Conservation (phyloP, 2,888 invertebrate genomes). For the Phragmatobia fuliginosa region DNA sequence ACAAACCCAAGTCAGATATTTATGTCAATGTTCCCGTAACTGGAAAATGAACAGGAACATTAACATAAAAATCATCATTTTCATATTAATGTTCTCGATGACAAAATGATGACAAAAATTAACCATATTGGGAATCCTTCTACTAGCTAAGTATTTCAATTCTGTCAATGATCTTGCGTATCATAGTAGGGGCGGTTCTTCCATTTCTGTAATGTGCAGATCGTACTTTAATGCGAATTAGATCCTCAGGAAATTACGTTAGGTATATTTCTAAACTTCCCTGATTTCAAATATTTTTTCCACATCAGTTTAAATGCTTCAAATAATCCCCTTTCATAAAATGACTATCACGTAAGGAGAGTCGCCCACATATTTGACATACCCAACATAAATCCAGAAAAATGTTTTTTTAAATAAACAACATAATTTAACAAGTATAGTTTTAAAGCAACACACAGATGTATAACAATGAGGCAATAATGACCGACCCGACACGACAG, state of each 20-base stretch:
- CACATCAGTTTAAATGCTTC: not conserved
- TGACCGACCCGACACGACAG: conserved; percentile 67
- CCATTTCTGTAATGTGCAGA: not conserved
- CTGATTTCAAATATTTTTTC: not conserved
- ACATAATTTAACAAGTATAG: conserved; percentile 30
- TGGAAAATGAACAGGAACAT: no score
- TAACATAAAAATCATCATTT: not conserved
- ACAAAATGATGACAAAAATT: not conserved
- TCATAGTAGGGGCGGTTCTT: not conserved
- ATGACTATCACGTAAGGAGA: not conserved
- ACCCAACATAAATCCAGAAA: not conserved
- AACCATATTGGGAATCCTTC: not conserved
- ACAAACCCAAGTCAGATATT: no score
- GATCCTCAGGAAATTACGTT: not conserved
- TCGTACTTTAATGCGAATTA: not conserved
- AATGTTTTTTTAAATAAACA: conserved; percentile 18
- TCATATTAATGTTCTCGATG: no score
- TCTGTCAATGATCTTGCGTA: not conserved
- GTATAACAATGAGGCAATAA: conserved; percentile 72
- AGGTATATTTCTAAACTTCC: not conserved
- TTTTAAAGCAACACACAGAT: conserved; percentile 47
- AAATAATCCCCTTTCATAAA: no score
- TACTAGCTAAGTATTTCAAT: not conserved
- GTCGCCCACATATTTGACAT: not conserved
- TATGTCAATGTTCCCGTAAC: no score